A percentile compares a stretch with the other conserved stretches of the same genome.
Evolutionary conservation across 1,140 invertebrate species (phyloP).

Genomic region (Oreohelix idahoensis): DNA sequence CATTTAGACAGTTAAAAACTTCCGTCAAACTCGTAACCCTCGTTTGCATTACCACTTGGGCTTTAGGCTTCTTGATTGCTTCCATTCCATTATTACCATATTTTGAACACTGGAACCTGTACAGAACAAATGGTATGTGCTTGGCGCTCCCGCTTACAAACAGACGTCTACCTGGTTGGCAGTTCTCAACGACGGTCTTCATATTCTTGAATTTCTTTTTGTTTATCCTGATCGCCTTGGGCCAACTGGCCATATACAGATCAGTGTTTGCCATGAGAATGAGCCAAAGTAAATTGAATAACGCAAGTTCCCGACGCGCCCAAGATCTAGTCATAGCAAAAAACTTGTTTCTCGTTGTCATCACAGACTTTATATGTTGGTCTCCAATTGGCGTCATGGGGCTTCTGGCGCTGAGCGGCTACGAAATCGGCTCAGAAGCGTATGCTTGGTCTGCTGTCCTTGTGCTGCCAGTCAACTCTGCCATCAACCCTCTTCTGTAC

Average conservation of each 20-base stretch:
- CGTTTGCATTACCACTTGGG: constrained; percentile 40
- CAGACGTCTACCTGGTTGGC: constrained; percentile 43
- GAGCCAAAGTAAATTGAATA: constrained; percentile 13
- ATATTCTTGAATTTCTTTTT: constrained; percentile 49
- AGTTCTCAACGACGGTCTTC: constrained; percentile 51
- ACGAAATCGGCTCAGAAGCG: constrained; percentile 21
- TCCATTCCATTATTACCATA: constrained; percentile 46
- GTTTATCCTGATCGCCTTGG: constrained; percentile 47
- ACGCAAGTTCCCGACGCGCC: not conserved
- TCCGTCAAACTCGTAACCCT: constrained; percentile 33
- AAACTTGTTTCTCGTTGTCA: constrained; percentile 42
- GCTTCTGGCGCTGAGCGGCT: constrained; percentile 34
- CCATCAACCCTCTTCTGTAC: constrained; percentile 40
- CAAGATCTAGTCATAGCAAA: constrained; percentile 48
- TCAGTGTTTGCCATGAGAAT: constrained; percentile 35
- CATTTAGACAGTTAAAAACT: constrained; percentile 45
- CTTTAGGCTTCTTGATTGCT: constrained; percentile 41
- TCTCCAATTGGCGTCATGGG: constrained; percentile 54
- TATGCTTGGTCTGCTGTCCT: constrained; percentile 44
- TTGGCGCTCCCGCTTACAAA: constrained; percentile 52
- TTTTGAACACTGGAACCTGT: constrained; percentile 51
- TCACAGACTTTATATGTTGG: constrained; percentile 53
- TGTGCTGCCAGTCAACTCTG: constrained; percentile 38
- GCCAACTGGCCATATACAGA: constrained; percentile 49
- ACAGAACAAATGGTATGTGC: constrained; percentile 51